A percentile compares a stretch with the other conserved stretches of the same genome.
Evolutionary conservation across 2,888 invertebrate species (phyloP).

Genomic region (Phaonia tiefii): DNA sequence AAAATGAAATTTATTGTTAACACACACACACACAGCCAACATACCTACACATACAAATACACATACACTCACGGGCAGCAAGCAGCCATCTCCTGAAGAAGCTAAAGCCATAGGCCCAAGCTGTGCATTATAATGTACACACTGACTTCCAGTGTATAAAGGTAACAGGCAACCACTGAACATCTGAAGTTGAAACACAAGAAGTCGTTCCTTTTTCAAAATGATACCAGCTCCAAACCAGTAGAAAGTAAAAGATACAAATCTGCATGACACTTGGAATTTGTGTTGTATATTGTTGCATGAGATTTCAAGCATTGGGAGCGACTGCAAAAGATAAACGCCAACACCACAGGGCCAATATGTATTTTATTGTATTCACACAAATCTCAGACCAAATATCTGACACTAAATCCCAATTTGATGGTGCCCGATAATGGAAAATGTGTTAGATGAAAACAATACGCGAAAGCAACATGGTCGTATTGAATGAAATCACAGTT

Average conservation of each 20-base stretch:
- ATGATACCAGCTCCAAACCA: conserved; percentile 22
- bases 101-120: too few species aligned
- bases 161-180: conserved; percentile 51
- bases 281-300: conserved; percentile 18
- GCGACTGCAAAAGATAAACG: too few species aligned
- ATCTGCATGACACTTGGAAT: conserved; percentile 76
- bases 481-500: conserved; percentile 19
- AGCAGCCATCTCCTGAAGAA: background rate
- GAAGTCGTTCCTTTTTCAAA: conserved; percentile 5
- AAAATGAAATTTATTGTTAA: conserved; percentile 77
- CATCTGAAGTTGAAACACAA: conserved; percentile 15
- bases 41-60: conserved; percentile 57
- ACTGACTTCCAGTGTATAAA: too few species aligned
- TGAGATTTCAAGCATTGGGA: background rate
- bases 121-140: conserved; percentile 10
- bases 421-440: conserved; percentile 61
- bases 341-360: background rate
- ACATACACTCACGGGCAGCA: conserved; percentile 19
- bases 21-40: conserved; percentile 64
- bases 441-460: conserved; percentile 26
- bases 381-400: conserved; percentile 51
- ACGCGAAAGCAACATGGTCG: background rate
- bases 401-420: conserved; percentile 53
- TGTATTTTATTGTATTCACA: conserved; percentile 48
- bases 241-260: conserved; percentile 72